Conservation (phyloP, 1,140 invertebrate species). For the Hypsibius dujardini region DNA sequence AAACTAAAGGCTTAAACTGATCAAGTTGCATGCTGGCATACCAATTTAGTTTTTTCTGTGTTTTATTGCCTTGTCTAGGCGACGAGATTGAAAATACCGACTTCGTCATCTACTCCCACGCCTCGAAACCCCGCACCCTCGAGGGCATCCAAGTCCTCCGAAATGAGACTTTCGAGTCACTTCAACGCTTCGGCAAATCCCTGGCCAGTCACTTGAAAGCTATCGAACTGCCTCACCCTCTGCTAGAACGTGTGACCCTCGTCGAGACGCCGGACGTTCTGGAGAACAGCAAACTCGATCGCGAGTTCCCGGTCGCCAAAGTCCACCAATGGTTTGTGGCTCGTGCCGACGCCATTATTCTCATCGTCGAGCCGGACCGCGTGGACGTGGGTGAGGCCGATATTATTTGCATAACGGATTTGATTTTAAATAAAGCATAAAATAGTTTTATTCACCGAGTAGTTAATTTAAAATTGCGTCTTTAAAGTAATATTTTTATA, state of each 20-base stretch:
- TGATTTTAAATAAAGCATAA: too few species aligned
- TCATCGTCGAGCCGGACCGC: slow-evolving; percentile 8
- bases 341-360: background rate
- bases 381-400: background rate
- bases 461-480: too few species aligned
- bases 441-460: too few species aligned
- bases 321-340: slow-evolving; percentile 4
- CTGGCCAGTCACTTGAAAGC: slow-evolving; percentile 9
- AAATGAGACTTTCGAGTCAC: background rate
- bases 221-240: slow-evolving; percentile 9
- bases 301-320: slow-evolving; percentile 1
- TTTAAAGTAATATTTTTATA: too few species aligned
- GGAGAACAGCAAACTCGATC: slow-evolving; percentile 5
- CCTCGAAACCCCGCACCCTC: background rate
- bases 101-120: slow-evolving; percentile 5
- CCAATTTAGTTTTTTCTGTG: too few species aligned
- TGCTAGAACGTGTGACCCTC: background rate
- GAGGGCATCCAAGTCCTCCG: slow-evolving; percentile 3
- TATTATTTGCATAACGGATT: too few species aligned
- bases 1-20: too few species aligned
- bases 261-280: background rate
- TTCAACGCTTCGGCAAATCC: background rate
- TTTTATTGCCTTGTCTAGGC: background rate
- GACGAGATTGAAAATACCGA: slow-evolving; percentile 1
- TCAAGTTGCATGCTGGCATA: too few species aligned